Conservation (phyloP, 2,797 vertebrate species). For the Eulemur rubriventer region DNA sequence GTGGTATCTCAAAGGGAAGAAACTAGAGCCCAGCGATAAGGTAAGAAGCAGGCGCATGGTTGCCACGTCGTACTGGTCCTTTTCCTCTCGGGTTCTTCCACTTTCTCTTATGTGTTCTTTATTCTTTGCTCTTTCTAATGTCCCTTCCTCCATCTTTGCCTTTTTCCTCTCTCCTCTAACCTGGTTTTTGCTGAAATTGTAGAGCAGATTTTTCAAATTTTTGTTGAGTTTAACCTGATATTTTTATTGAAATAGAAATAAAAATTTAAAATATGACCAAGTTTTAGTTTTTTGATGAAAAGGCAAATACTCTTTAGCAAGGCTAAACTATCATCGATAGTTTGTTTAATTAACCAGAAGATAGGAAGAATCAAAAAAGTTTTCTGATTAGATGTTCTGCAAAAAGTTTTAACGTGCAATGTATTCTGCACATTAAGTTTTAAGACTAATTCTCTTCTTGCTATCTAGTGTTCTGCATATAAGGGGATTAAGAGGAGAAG, state of each 20-base stretch:
- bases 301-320: neutral
- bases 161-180: neutral
- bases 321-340: neutral
- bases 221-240: neutral
- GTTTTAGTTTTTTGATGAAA: slow-evolving; percentile 30
- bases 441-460: slow-evolving; percentile 48
- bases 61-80: neutral
- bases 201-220: neutral
- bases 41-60: slow-evolving; percentile 84
- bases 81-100: neutral
- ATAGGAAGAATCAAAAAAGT: neutral
- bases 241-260: slow-evolving; percentile 42
- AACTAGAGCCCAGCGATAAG: slow-evolving; percentile 94
- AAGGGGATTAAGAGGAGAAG: slow-evolving; percentile 88
- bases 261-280: neutral
- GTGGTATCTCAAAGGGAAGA: slow-evolving; percentile 95
- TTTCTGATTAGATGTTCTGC: neutral
- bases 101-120: neutral
- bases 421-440: slow-evolving; percentile 18
- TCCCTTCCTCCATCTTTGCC: neutral
- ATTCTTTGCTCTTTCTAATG: neutral
- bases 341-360: neutral
- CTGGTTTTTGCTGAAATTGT: neutral
- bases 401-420: neutral
- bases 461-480: slow-evolving; percentile 87